Percentiles rank a stretch among this genome's conserved stretches.
These are phyloP conservation scores for Ectropis crepuscularia DNA, from an alignment of 2,888 invertebrate genomes.

Conservation along the genomic window DNA sequence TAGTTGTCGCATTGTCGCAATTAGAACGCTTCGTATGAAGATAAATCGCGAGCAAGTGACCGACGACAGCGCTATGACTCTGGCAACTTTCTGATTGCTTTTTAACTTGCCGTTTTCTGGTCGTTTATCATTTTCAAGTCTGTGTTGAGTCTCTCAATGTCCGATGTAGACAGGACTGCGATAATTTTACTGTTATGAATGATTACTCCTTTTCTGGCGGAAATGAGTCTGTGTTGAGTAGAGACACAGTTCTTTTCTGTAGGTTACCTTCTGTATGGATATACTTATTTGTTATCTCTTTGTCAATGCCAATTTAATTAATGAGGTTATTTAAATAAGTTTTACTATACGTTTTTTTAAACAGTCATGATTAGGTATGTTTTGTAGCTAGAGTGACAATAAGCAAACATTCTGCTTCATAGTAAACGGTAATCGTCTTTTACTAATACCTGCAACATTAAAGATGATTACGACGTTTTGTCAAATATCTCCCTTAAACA, in stretches of 20 bases:
- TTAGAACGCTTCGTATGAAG: constrained; percentile 54
- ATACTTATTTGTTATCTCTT: no score
- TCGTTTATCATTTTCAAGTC: constrained; percentile 51
- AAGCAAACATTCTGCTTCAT: no score
- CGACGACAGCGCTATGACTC: constrained; percentile 49
- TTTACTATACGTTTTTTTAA: no score
- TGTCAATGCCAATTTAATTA: no score
- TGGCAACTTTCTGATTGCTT: constrained; percentile 52
- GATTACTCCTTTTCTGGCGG: constrained; percentile 13
- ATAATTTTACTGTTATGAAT: constrained; percentile 29
- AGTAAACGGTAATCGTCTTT: no score
- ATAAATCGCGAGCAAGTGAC: constrained; percentile 50
- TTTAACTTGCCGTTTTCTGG: constrained; percentile 52
- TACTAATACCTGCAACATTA: no score
- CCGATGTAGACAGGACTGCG: constrained; percentile 17
- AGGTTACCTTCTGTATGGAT: no score
- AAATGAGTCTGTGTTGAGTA: constrained; percentile 7
- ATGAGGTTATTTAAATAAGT: no score
- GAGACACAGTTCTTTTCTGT: background rate
- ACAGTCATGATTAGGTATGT: no score
- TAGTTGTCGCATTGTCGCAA: constrained; percentile 62
- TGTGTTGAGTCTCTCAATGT: constrained; percentile 32
- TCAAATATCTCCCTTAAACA: no score
- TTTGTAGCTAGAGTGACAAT: no score
- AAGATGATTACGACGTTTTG: no score